Percentiles rank a stretch among this genome's conserved stretches.
Conservation (phyloP, 2,888 invertebrate genomes). For the Diaprepes abbreviatus region DNA sequence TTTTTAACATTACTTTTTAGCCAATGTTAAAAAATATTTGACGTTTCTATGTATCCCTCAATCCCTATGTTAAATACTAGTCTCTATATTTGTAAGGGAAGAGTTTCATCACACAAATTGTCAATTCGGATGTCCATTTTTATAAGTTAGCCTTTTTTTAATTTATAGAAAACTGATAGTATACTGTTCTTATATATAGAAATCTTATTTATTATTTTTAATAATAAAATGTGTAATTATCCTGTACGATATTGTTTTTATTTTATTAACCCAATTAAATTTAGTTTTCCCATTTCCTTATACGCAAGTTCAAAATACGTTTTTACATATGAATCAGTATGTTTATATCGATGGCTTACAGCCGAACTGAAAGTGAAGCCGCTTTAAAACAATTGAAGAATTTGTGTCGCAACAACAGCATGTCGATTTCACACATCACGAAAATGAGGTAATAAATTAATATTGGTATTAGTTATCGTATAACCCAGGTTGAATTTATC, state of each 20-base stretch:
- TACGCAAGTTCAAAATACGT: too few relatives aligned
- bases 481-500: too few relatives aligned
- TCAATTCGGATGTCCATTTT: conserved; percentile 53
- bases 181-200: conserved; percentile 52
- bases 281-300: too few relatives aligned
- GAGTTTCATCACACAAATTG: conserved; percentile 50
- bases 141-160: conserved; percentile 49
- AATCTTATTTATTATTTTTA: conserved; percentile 56
- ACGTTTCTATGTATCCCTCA: conserved; percentile 49
- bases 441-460: too few relatives aligned
- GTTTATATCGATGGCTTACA: too few relatives aligned
- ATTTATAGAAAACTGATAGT: conserved; percentile 50
- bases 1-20: conserved; percentile 38
- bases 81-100: conserved; percentile 49
- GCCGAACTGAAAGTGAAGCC: too few relatives aligned
- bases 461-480: too few relatives aligned
- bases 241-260: conserved; percentile 52
- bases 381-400: too few relatives aligned
- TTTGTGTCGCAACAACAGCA: too few relatives aligned
- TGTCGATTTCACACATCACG: too few relatives aligned
- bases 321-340: too few relatives aligned
- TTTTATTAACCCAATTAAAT: neutral
- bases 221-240: conserved; percentile 57
- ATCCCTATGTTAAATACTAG: conserved; percentile 51
- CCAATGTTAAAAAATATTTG: conserved; percentile 35